Evolutionary conservation across 2,113 vertebrate genomes (phyloP).

Genomic region (Neodontobutis hainanensis): DNA sequence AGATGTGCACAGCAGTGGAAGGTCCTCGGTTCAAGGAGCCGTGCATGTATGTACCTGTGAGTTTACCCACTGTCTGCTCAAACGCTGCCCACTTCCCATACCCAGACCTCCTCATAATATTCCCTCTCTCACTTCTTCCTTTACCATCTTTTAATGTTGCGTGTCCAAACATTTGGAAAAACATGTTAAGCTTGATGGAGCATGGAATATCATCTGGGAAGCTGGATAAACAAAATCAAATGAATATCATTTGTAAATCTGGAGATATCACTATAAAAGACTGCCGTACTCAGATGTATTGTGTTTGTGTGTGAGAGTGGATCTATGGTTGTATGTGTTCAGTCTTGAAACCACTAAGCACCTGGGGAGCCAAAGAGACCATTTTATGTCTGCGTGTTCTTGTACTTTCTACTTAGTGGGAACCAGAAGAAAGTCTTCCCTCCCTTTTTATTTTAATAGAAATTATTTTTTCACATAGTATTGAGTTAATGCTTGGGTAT

Average conservation of each 20-base stretch:
- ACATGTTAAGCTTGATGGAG: conserved; percentile 7
- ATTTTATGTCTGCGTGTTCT: conserved; percentile 45
- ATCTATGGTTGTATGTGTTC: conserved; percentile 3
- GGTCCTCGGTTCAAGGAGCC: conserved; percentile 31
- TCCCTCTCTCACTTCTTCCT: conserved; percentile 29
- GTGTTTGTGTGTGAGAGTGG: too few species aligned
- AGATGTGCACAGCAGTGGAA: conserved; percentile 4
- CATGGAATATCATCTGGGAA: too few species aligned
- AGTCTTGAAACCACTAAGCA: conserved; percentile 67
- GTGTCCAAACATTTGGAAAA: conserved; percentile 36
- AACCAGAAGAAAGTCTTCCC: not conserved
- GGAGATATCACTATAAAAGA: too few species aligned
- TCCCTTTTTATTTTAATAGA: not conserved
- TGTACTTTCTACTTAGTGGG: conserved; percentile 7
- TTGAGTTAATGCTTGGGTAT: not conserved
- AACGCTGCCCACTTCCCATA: conserved; percentile 57
- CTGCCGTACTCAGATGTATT: too few species aligned
- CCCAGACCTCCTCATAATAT: conserved; percentile 52
- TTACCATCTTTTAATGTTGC: conserved; percentile 21
- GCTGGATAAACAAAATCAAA: too few species aligned
- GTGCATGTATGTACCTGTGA: conserved; percentile 35
- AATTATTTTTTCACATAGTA: not conserved
- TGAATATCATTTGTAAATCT: too few species aligned
- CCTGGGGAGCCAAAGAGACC: conserved; percentile 89
- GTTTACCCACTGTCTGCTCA: conserved; percentile 63